phyloP scores from a whole-genome alignment of 2,113 vertebrate species.

The Phylloscopus trochiloides region DNA sequence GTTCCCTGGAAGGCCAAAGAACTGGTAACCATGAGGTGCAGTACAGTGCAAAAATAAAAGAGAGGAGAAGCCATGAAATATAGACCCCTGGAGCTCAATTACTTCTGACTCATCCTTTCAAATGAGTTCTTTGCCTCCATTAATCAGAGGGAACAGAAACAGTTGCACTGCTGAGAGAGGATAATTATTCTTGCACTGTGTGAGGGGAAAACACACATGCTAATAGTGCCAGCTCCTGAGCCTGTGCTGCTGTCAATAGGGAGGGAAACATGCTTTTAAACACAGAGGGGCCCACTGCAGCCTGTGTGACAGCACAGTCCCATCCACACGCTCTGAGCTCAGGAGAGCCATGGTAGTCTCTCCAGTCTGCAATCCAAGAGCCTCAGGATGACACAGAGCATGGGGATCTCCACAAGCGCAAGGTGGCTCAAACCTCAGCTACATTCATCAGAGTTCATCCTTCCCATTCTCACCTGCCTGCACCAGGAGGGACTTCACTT shows the following conservation, averaged over 20 bases:
- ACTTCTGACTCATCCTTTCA: conserved; percentile 59
- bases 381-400: background rate
- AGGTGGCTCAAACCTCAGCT: background rate
- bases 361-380: background rate
- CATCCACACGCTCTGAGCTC: accelerated
- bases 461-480: background rate
- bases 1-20: background rate
- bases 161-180: background rate
- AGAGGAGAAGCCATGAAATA: background rate
- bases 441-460: background rate
- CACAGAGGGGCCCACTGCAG: background rate
- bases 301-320: background rate
- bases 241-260: accelerated
- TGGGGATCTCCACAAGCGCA: background rate
- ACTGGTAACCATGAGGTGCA: background rate
- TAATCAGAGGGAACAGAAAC: conserved; percentile 57
- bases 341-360: accelerated
- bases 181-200: conserved; percentile 33
- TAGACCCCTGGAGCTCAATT: conserved; percentile 41
- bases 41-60: background rate
- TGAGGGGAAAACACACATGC: background rate
- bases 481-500: background rate
- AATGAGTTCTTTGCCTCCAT: conserved; percentile 38
- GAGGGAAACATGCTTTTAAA: background rate
- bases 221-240: background rate